phyloP scores from a whole-genome alignment of 1,140 invertebrate genomes.

The Orussus abietinus region DNA sequence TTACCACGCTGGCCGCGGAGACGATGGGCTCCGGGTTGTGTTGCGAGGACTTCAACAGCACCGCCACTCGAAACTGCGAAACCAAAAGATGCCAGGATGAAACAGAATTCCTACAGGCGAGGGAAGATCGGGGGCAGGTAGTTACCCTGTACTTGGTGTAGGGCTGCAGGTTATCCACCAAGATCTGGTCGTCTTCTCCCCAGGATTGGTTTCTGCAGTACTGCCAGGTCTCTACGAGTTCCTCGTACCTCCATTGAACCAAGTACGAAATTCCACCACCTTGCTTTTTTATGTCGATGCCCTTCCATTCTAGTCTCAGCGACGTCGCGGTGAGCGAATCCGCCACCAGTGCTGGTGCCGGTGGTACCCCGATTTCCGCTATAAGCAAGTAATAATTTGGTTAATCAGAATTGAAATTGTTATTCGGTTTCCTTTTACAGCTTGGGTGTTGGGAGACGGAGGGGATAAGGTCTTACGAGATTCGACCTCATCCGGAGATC shows the following conservation, averaged over 20 bases:
- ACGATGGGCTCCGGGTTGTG: slow-evolving; percentile 68
- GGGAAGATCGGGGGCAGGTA: too few relatives aligned
- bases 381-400: too few relatives aligned
- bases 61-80: slow-evolving; percentile 80
- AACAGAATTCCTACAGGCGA: too few relatives aligned
- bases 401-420: too few relatives aligned
- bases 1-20: slow-evolving; percentile 75
- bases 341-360: slow-evolving; percentile 70
- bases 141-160: slow-evolving; percentile 85
- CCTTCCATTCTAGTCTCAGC: slow-evolving; percentile 77
- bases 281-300: slow-evolving; percentile 44
- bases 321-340: slow-evolving; percentile 71
- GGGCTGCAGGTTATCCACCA: slow-evolving; percentile 73
- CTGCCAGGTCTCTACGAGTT: slow-evolving; percentile 66
- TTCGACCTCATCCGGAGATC: too few relatives aligned
- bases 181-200: slow-evolving; percentile 61
- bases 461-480: too few relatives aligned
- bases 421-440: too few relatives aligned
- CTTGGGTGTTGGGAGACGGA: too few relatives aligned
- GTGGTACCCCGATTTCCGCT: slow-evolving; percentile 67
- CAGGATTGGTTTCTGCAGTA: slow-evolving; percentile 69
- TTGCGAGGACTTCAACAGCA: slow-evolving; percentile 61
- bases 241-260: slow-evolving; percentile 73
- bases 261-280: slow-evolving; percentile 58
- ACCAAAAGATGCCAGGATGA: slow-evolving; percentile 23